These are phyloP conservation scores for Sciurus carolinensis DNA, from an alignment of 2,797 vertebrate species.

Conservation along the genomic window DNA sequence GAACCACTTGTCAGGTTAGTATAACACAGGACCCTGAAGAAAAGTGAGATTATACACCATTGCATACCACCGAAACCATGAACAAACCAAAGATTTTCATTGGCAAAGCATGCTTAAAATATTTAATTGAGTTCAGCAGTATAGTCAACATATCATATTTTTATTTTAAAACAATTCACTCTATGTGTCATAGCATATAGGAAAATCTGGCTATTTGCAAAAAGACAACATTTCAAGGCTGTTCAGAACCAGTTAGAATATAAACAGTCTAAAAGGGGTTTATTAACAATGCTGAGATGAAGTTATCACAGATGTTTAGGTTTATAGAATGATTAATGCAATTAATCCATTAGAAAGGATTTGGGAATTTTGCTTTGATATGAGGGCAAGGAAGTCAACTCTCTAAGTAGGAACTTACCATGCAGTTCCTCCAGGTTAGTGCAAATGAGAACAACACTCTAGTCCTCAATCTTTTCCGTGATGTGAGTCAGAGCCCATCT, in stretches of 20 bases:
- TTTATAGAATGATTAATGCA: slow-evolving; percentile 48
- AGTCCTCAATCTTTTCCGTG: slow-evolving; percentile 12
- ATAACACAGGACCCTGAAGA: not conserved
- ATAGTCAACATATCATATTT: slow-evolving; percentile 62
- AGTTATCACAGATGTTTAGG: slow-evolving; percentile 52
- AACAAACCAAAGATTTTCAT: slow-evolving; percentile 65
- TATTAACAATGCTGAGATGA: slow-evolving; percentile 31
- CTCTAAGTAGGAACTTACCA: not conserved
- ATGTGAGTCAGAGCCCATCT: slow-evolving; percentile 39
- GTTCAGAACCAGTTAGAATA: not conserved
- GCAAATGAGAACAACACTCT: not conserved
- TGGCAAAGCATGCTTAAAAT: slow-evolving; percentile 66
- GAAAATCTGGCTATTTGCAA: slow-evolving; percentile 61
- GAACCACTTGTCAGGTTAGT: slow-evolving; percentile 15
- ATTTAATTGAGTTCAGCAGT: slow-evolving; percentile 54
- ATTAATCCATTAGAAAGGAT: slow-evolving; percentile 35
- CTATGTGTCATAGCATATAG: slow-evolving; percentile 21
- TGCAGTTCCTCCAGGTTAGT: not conserved
- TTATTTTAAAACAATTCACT: slow-evolving; percentile 59
- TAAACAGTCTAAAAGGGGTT: not conserved
- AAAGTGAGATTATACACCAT: slow-evolving; percentile 24
- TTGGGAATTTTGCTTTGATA: not conserved
- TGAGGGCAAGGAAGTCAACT: not conserved
- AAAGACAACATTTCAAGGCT: slow-evolving; percentile 57
- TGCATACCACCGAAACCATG: slow-evolving; percentile 59